Percentiles rank a stretch among this genome's conserved stretches.
Evolutionary conservation across 2,113 vertebrate species (phyloP).

Genomic region (Chionodraco myersi): DNA sequence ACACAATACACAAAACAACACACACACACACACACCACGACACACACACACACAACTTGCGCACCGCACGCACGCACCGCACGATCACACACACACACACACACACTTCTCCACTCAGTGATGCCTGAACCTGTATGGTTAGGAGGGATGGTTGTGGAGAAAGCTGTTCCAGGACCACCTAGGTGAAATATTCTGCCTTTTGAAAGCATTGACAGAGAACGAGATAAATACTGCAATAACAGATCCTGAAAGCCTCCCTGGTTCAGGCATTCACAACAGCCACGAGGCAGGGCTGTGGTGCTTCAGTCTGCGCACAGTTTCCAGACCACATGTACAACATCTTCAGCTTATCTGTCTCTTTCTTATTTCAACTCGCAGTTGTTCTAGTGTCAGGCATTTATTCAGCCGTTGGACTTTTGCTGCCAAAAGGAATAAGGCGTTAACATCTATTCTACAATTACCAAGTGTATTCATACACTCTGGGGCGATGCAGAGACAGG

Average conservation of each 20-base stretch:
- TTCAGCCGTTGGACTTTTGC: conserved; percentile 19
- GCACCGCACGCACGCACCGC: no score
- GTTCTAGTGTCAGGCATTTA: conserved; percentile 14
- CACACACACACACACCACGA: conserved; percentile 12
- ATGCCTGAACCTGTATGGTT: conserved; percentile 54
- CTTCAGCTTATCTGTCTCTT: conserved; percentile 31
- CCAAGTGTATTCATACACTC: neutral
- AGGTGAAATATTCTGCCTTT: conserved; percentile 40
- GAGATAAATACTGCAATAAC: conserved; percentile 53
- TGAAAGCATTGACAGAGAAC: conserved; percentile 53
- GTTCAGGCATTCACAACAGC: conserved; percentile 32
- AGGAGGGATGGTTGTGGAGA: conserved; percentile 39
- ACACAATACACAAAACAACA: no score
- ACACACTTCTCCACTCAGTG: neutral
- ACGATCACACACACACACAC: neutral
- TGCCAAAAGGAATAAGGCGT: neutral
- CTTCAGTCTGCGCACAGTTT: conserved; percentile 33
- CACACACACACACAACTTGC: neutral
- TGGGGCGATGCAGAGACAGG: neutral
- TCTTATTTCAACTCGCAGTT: conserved; percentile 42
- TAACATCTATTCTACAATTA: neutral
- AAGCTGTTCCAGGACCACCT: conserved; percentile 47
- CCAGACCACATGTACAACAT: conserved; percentile 57
- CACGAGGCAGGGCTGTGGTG: conserved; percentile 51
- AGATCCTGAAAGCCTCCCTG: conserved; percentile 50